Evolutionary conservation across 2,797 vertebrate genomes (phyloP), one percentile per base, ranked within the genome.

Genomic region (Mycteria americana): DNA sequence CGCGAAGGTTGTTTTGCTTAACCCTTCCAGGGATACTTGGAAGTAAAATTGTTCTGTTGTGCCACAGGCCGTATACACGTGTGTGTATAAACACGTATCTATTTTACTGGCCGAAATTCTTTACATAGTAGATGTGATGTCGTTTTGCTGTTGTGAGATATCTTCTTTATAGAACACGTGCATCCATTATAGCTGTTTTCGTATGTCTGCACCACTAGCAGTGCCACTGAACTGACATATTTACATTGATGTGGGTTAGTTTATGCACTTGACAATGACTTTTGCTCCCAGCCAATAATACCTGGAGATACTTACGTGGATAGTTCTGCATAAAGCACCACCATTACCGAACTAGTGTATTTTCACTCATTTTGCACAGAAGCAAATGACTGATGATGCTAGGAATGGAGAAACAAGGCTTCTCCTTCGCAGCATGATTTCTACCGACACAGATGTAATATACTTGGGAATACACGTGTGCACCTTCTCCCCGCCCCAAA

Each of bases 381-480:
- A 84, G 24, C 18, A 68, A 78, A 77, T 45, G n/a, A 12, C 22
- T 59, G 53, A 28, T 5, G 6, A 17, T 31, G 16, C 46, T 59
- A 62, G 23, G 19, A n/a, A 31, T 30, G 39, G 28, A 48, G 68
- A 43, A 65, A 63, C 5, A 51, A 37, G 13, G 8, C 7, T 57
- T 77, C 22, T 73, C 15, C 18, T 85, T 64, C 65, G 21, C 56
- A 62, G 37, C 5, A 2, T 17, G 13, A 28, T 63, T 75, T 85
- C 30, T 64, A 15, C 22, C 4, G 33, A 23, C 4, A 27, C 9
- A n/a, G 27, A 10, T 4, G 2, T 33, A 50, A 8, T 1, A 3
- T 51, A 16, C 18, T 56, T 63, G 15, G 43, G 30, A 87, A 39
- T 8, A 59, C 23, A 31, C 0, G 0, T 24, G 31, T 60, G 25